phyloP scores from a whole-genome alignment of 2,888 invertebrate species.

The Drosophila neotestacea region DNA sequence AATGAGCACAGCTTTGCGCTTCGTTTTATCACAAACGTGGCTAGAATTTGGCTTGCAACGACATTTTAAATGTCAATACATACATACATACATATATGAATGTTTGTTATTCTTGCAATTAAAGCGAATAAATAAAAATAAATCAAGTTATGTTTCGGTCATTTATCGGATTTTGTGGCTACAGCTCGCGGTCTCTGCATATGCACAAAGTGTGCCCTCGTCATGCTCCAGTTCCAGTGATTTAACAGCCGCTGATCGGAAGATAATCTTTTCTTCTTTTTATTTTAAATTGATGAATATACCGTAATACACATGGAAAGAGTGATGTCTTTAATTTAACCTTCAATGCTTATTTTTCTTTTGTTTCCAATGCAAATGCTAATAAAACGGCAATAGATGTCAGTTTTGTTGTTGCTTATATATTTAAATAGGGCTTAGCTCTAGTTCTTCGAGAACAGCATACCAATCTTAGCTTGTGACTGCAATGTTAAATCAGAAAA shows the following conservation, averaged over 20 bases:
- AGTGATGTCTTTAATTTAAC: too few relatives aligned
- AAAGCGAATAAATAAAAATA: conserved; percentile 28
- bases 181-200: conserved; percentile 12
- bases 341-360: too few relatives aligned
- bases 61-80: neutral
- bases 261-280: neutral
- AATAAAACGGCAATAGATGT: too few relatives aligned
- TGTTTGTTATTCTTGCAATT: conserved; percentile 14
- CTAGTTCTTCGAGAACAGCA: neutral
- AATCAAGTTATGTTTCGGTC: conserved; percentile 26
- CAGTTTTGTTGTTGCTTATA: too few relatives aligned
- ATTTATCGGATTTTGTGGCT: conserved; percentile 10
- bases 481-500: neutral
- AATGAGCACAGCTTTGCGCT: conserved; percentile 27
- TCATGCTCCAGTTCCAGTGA: conserved; percentile 39
- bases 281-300: neutral
- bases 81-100: neutral
- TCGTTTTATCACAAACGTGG: conserved; percentile 3
- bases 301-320: neutral
- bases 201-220: conserved; percentile 9
- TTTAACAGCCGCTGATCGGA: conserved; percentile 5
- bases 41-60: conserved; percentile 24
- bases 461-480: neutral
- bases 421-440: too few relatives aligned
- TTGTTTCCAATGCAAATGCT: too few relatives aligned